These are phyloP conservation scores for Morone saxatilis DNA, from an alignment of 2,113 vertebrate species.

Conservation along the genomic window DNA sequence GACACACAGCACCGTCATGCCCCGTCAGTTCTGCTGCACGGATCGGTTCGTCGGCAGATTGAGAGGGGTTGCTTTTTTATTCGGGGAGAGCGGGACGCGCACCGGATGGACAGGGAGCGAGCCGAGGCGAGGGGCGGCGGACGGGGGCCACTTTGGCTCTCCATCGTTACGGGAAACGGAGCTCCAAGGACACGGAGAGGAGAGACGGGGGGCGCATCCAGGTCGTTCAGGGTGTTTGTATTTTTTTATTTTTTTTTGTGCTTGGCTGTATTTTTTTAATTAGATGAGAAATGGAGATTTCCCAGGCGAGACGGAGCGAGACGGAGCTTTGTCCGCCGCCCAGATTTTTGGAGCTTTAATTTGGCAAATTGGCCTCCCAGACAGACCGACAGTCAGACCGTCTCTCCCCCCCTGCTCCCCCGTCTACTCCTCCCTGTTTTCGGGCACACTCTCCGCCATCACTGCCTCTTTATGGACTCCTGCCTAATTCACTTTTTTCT, in stretches of 20 bases:
- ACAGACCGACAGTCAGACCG: constrained; percentile 44
- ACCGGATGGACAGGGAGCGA: constrained; percentile 23
- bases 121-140: constrained; percentile 37
- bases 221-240: constrained; percentile 28
- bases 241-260: not conserved
- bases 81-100: constrained; percentile 27
- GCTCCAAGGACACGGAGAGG: constrained; percentile 74
- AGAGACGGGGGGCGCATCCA: constrained; percentile 50
- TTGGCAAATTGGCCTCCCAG: constrained; percentile 65
- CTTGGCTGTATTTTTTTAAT: not conserved
- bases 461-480: constrained; percentile 18
- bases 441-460: constrained; percentile 42
- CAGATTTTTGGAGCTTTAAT: constrained; percentile 60
- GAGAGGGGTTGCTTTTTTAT: not conserved
- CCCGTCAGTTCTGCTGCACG: not conserved
- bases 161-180: constrained; percentile 52
- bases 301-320: not conserved
- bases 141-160: constrained; percentile 61
- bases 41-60: not conserved
- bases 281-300: not conserved
- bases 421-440: constrained; percentile 33
- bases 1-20: constrained; percentile 31
- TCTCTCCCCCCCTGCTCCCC: constrained; percentile 17
- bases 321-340: constrained; percentile 32
- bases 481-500: constrained; percentile 24